Evolutionary conservation across 2,888 invertebrate genomes (phyloP), one percentile per base, ranked within the genome.

Genomic region (Uropetala carovei): DNA sequence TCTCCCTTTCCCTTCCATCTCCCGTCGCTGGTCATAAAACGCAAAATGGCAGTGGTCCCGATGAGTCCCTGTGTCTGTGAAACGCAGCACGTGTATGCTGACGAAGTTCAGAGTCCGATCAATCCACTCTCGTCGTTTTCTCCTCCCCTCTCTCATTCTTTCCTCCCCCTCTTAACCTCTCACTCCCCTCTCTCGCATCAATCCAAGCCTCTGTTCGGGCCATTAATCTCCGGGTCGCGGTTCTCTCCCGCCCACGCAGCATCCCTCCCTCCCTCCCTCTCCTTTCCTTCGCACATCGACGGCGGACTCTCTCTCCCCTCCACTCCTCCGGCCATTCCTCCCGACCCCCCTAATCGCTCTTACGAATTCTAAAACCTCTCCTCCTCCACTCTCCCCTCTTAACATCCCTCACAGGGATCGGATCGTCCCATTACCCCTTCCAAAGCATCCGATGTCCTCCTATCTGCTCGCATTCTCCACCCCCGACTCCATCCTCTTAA

Each of bases 71-170:
- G 22, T 27, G 75, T 68, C 68, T 68, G 68, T 22, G 11, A n/a
- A 68, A n/a, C 64, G n/a, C n/a, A 64, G 68, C 68, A 27, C 75
- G 75, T 75, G 27, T 27, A 75, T 27, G 75, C 75, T 75, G 75
- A 75, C 75, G 27, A 68, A 68, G n/a, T n/a, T 68, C 75, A 18
- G 22, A 68, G n/a, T n/a, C 22, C n/a, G 75, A 75, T 75, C 75
- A 75, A 75, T 75, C 75, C 75, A 43, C 43, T 43, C 43, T 43
- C 43, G 75, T 22, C 75, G 75, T 27, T 75, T 75, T 43, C 43
- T 43, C 43, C 43, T 43, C 43, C 43, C 43, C 43, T 43, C 43
- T 43, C 43, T 43, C 43, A 43, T 43, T 43, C 43, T 5, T 43
- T 43, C 43, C 43, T 43, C 43, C 43, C 43, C 43, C 43, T 5